phyloP scores from a whole-genome alignment of 2,113 vertebrate genomes.

The Dascyllus trimaculatus region DNA sequence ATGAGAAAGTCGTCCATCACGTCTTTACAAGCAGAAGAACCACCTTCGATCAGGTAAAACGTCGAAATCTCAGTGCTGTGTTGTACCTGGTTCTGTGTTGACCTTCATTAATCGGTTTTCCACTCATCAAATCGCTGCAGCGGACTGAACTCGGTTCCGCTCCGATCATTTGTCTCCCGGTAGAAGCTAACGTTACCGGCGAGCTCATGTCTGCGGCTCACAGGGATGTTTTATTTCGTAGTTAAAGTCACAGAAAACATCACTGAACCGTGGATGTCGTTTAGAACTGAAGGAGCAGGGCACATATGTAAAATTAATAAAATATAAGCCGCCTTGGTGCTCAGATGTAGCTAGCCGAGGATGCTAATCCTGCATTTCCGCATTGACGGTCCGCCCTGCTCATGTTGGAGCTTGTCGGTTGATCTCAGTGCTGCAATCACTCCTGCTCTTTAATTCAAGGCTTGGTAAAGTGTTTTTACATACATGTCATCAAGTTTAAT shows the following conservation, averaged over 20 bases:
- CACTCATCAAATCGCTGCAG: background rate
- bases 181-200: constrained; percentile 46
- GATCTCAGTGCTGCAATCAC: background rate
- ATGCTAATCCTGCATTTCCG: constrained; percentile 69
- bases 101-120: background rate
- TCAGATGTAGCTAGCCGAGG: constrained; percentile 28
- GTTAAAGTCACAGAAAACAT: background rate
- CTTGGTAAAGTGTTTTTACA: accelerated
- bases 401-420: constrained; percentile 49
- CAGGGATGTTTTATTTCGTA: too few relatives aligned
- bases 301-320: background rate
- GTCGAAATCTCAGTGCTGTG: background rate
- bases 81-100: background rate
- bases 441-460: background rate
- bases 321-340: background rate
- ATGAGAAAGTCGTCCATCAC: constrained; percentile 38
- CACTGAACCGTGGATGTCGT: background rate
- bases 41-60: constrained; percentile 15
- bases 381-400: constrained; percentile 63
- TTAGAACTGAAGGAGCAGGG: accelerated
- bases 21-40: constrained; percentile 1
- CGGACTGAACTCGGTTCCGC: constrained; percentile 2
- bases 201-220: constrained; percentile 3
- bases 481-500: background rate
- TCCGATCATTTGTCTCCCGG: constrained; percentile 17